Base-by-base conservation (phyloP, 2,797 vertebrate genomes). In the Luscinia luscinia region DNA sequence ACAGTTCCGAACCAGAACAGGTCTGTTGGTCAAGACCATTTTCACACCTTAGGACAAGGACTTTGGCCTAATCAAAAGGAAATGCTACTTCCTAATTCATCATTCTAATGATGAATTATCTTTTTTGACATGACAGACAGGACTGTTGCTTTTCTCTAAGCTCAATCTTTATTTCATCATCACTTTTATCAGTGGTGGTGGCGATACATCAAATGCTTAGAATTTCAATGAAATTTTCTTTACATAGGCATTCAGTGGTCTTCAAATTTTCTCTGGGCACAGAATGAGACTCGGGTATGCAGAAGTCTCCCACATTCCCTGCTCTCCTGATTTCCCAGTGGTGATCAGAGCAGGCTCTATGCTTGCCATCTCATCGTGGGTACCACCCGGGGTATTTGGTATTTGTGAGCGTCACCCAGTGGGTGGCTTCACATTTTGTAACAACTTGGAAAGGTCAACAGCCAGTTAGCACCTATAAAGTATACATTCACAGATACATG, bases 281-380 rank as follows among this genome's bases (percentile, higher is more conserved):
- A 55, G 14, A 73, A 27, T 0, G 0, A 74, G 36, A 58, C 0
- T 40, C 6, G 34, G 8, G 15, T n/a, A 70, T 8, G 3, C 36
- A 51, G n/a, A 10, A 70, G 5, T 15, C 55, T 57, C 43, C 40
- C 62, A 34, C 15, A 34, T 30, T 64, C 20, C 49, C 54, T 16
- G 38, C 24, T 87, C 24, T 77, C 58, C 40, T 28, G 15, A 51
- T 41, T 63, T 85, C 38, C 40, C 61, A 36, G 40, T 1, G 1
- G 28, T 43, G 48, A 90, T 85, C 12, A 24, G 23, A 77, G 54
- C 0, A 2, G 67, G 24, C 20, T 58, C 32, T 32, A 3, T 12
- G 20, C 19, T 40, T 38, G 3, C 17, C 73, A 40, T 43, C 7
- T 57, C 54, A 62, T 23, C 14, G 40, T 27, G 12, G 22, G 30